Percentiles rank a stretch among this genome's conserved stretches.
Conservation (phyloP, 23 tunicate species). For the Oikopleura vanhoeffeni region DNA sequence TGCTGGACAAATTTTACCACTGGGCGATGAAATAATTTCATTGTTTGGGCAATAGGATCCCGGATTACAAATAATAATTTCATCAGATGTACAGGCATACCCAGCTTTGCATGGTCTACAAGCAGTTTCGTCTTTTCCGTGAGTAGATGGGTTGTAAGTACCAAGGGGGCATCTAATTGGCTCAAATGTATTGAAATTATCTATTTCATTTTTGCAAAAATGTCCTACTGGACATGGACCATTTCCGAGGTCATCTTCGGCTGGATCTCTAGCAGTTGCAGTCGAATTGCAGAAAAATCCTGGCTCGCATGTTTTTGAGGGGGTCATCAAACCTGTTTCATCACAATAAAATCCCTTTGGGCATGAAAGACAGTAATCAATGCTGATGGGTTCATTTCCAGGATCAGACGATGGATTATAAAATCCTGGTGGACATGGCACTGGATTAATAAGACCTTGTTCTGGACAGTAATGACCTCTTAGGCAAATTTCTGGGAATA, state of each 20-base stretch:
- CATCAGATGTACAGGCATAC: slow-evolving; percentile 7
- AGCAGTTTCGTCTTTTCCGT: slow-evolving; percentile 20
- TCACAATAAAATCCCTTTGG: background rate
- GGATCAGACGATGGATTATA: slow-evolving; percentile 28
- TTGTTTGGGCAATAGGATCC: background rate
- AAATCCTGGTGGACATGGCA: slow-evolving; percentile 69
- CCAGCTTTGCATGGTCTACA: slow-evolving; percentile 72
- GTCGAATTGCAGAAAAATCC: background rate
- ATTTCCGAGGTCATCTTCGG: background rate
- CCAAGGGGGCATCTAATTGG: background rate
- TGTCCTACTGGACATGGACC: background rate
- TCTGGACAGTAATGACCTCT: background rate
- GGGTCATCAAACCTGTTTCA: background rate
- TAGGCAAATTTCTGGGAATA: background rate
- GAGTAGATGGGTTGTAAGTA: background rate
- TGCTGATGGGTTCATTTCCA: background rate
- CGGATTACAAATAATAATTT: background rate
- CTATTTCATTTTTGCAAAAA: background rate
- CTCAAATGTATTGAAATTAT: background rate
- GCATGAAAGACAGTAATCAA: background rate
- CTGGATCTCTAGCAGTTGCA: background rate
- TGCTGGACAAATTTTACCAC: background rate
- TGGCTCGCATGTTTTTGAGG: background rate
- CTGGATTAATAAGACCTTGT: background rate
- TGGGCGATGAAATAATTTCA: background rate